Conservation (phyloP, 2,797 vertebrate genomes). For the Enteromius radiatus region DNA sequence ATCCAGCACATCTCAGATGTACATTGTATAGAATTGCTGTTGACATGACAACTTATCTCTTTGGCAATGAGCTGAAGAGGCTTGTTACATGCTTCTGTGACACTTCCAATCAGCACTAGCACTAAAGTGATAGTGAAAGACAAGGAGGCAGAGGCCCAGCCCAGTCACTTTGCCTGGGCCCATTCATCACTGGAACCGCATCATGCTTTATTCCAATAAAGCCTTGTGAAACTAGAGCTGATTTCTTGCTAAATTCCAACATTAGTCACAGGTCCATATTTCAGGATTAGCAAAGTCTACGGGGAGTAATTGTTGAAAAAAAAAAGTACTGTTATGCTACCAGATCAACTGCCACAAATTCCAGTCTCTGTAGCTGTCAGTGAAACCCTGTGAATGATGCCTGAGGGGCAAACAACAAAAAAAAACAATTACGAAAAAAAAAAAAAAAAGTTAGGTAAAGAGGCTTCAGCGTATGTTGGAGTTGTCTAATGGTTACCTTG, state of each 20-base stretch:
- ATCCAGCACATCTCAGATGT: constrained; percentile 66
- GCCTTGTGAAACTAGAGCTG: constrained; percentile 93
- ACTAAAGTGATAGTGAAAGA: constrained; percentile 84
- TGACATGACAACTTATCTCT: constrained; percentile 71
- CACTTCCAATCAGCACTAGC: constrained; percentile 84
- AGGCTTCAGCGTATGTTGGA: constrained; percentile 62
- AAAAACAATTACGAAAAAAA: background rate
- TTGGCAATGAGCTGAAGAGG: constrained; percentile 72
- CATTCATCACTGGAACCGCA: constrained; percentile 91
- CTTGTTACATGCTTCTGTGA: constrained; percentile 83
- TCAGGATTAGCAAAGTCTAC: constrained; percentile 79
- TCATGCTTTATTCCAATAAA: constrained; percentile 87
- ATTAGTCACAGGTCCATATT: constrained; percentile 94
- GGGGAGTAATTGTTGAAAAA: constrained; percentile 71
- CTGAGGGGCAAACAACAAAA: constrained; percentile 38
- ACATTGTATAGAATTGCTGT: constrained; percentile 66
- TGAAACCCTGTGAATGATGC: constrained; percentile 42
- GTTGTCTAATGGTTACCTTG: constrained; percentile 76
- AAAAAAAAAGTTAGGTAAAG: constrained; percentile 11
- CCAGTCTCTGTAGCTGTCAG: constrained; percentile 56
- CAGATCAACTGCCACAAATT: constrained; percentile 50
- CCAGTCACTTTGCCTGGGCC: constrained; percentile 69
- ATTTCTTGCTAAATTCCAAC: constrained; percentile 99
- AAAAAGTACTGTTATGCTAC: constrained; percentile 57
- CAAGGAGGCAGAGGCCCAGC: constrained; percentile 67